A percentile compares a stretch with the other conserved stretches of the same genome.
phyloP scores from a whole-genome alignment of 2,113 vertebrate species.

The Dendropsophus ebraccatus region DNA sequence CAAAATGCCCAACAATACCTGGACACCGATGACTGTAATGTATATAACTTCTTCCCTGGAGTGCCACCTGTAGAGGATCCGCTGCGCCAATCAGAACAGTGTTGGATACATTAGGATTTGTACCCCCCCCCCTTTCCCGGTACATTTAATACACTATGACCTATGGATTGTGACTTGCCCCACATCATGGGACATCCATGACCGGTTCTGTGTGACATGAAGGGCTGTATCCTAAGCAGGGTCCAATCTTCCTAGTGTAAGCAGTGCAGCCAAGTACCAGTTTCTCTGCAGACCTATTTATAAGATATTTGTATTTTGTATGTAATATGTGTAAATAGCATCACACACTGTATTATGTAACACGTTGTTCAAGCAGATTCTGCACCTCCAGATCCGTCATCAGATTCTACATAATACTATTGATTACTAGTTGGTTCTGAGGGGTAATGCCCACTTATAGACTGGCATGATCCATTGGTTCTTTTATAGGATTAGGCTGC shows the following conservation, averaged over 20 bases:
- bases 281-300: constrained; percentile 43
- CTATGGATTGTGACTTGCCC: neutral
- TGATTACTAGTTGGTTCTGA: neutral
- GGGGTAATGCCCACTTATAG: neutral
- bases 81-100: neutral
- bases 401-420: neutral
- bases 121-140: neutral
- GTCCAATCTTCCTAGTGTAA: constrained; percentile 32
- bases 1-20: constrained; percentile 2
- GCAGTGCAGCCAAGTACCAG: constrained; percentile 54
- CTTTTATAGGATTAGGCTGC: neutral
- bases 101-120: neutral
- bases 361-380: neutral
- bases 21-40: neutral
- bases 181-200: neutral
- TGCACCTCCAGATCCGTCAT: neutral
- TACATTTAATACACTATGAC: neutral
- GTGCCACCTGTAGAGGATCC: neutral
- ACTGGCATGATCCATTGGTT: neutral
- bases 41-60: neutral
- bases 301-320: constrained; percentile 49
- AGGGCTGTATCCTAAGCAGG: neutral
- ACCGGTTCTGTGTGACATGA: neutral
- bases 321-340: constrained; percentile 41
- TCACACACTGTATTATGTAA: neutral